Conservation (phyloP, 2,113 vertebrate genomes). For the Podarcis cretensis region DNA sequence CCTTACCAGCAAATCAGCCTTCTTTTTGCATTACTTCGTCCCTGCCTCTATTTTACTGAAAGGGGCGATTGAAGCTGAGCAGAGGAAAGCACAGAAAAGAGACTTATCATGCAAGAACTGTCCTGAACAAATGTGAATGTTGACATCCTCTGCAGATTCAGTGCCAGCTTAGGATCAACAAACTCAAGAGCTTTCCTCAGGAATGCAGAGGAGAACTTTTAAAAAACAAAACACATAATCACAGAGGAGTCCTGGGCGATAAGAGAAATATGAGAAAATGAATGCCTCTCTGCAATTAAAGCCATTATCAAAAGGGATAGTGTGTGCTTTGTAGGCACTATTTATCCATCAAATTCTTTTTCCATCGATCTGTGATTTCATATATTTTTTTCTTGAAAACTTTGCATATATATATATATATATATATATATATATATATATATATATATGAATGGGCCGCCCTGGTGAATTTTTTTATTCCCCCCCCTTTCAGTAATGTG, state of each 20-base stretch:
- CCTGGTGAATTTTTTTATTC: background rate
- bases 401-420: background rate
- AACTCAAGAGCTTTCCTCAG: background rate
- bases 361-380: background rate
- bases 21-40: background rate
- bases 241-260: slow-evolving; percentile 8
- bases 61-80: background rate
- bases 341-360: background rate
- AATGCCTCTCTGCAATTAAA: background rate
- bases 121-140: background rate
- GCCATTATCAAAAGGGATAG: background rate
- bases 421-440: too few relatives aligned
- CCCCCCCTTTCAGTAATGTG: background rate
- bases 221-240: slow-evolving; percentile 17
- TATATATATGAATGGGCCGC: too few relatives aligned
- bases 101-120: background rate
- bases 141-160: slow-evolving; percentile 7
- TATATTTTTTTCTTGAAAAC: background rate
- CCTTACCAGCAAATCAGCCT: background rate
- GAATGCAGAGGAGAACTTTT: background rate
- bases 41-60: background rate
- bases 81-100: background rate
- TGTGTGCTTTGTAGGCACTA: background rate
- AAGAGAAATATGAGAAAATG: slow-evolving; percentile 18
- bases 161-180: background rate